Conservation (phyloP, 2,888 invertebrate species). For the Chloroclystis v-ata region DNA sequence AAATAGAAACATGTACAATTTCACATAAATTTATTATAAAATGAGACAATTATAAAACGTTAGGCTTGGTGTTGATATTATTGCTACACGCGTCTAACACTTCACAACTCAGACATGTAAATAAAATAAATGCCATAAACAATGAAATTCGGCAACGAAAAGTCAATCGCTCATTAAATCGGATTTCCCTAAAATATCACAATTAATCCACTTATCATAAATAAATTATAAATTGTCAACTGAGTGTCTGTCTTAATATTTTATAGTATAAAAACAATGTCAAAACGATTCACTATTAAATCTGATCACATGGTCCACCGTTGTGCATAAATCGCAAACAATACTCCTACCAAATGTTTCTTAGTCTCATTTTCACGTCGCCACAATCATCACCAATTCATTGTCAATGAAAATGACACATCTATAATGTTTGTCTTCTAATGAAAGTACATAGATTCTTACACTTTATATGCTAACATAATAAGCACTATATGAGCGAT, state of each 20-base stretch:
- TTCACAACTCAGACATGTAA: slow-evolving; percentile 42
- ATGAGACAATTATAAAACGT: slow-evolving; percentile 57
- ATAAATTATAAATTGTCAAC: slow-evolving; percentile 76
- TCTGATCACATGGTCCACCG: slow-evolving; percentile 74
- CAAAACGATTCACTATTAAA: slow-evolving; percentile 70
- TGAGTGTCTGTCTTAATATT: slow-evolving; percentile 62
- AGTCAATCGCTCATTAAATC: slow-evolving; percentile 51
- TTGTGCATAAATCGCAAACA: slow-evolving; percentile 70
- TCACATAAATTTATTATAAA: slow-evolving; percentile 66
- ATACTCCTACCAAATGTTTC: slow-evolving; percentile 60
- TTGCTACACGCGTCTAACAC: slow-evolving; percentile 41
- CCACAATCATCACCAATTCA: slow-evolving; percentile 69
- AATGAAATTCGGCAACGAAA: slow-evolving; percentile 49
- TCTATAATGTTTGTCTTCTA: slow-evolving; percentile 64
- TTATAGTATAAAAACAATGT: slow-evolving; percentile 69
- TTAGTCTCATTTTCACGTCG: slow-evolving; percentile 58
- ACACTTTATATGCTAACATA: slow-evolving; percentile 61
- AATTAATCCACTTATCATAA: slow-evolving; percentile 74
- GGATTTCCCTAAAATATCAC: slow-evolving; percentile 66
- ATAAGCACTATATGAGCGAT: slow-evolving; percentile 52
- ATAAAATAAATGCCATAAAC: slow-evolving; percentile 54
- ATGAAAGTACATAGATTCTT: slow-evolving; percentile 64
- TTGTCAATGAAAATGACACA: slow-evolving; percentile 63
- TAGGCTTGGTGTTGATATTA: slow-evolving; percentile 62
- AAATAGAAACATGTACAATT: slow-evolving; percentile 71